Percentiles rank a stretch among this genome's conserved stretches.
phyloP scores from a whole-genome alignment of 2,113 vertebrate species.

The Empidonax alnorum region DNA sequence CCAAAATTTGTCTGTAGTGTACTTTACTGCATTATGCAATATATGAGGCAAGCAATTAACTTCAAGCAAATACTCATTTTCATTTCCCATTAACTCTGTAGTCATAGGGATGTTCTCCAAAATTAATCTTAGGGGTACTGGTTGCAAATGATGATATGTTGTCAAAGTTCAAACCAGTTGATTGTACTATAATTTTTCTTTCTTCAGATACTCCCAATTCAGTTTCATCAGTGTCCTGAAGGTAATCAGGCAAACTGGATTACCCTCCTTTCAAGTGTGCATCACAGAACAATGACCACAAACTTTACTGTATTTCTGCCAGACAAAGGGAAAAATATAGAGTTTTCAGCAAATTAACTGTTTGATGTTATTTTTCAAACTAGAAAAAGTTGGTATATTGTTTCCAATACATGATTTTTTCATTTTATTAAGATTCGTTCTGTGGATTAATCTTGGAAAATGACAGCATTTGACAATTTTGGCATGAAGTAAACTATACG shows the following conservation, averaged over 20 bases:
- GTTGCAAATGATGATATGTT: neutral
- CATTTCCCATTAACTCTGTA: slow-evolving; percentile 49
- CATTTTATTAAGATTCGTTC: neutral
- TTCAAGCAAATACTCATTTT: slow-evolving; percentile 64
- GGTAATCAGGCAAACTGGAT: neutral
- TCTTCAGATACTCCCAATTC: neutral
- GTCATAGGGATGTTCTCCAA: neutral
- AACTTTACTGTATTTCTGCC: neutral
- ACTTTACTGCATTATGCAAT: slow-evolving; percentile 11
- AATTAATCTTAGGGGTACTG: slow-evolving; percentile 4
- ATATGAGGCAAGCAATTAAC: slow-evolving; percentile 50
- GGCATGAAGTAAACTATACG: neutral
- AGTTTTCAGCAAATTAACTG: neutral
- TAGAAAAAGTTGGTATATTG: neutral
- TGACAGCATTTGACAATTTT: neutral
- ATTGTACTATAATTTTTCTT: neutral
- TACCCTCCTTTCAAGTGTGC: neutral
- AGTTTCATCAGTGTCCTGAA: neutral
- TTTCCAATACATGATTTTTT: neutral
- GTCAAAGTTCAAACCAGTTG: slow-evolving; percentile 10
- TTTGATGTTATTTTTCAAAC: neutral
- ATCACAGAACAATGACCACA: neutral
- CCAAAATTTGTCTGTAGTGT: neutral
- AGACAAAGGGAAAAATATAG: neutral
- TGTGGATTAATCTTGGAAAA: neutral